Conservation (phyloP, 2,113 vertebrate genomes). For the Corythornis vintsioides region DNA sequence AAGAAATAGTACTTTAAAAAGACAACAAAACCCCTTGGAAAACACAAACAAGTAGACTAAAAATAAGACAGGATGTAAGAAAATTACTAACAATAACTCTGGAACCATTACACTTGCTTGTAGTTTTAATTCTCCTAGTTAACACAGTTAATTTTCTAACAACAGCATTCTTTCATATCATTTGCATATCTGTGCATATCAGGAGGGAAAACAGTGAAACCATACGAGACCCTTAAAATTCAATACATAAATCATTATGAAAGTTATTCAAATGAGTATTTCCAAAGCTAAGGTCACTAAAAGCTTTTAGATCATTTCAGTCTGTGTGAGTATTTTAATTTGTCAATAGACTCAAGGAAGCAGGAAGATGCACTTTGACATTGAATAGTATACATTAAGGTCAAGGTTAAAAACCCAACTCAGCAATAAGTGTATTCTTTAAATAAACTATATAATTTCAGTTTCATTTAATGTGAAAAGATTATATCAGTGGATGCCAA, state of each 20-base stretch:
- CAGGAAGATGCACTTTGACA: conserved; percentile 28
- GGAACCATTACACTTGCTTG: background rate
- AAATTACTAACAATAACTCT: background rate
- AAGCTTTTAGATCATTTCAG: conserved; percentile 39
- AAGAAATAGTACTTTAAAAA: background rate
- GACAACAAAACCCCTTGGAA: background rate
- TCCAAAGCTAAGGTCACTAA: conserved; percentile 59
- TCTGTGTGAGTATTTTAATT: background rate
- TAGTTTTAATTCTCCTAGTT: background rate
- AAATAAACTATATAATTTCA: background rate
- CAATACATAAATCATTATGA: background rate
- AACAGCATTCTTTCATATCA: background rate
- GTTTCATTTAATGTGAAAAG: conserved; percentile 15
- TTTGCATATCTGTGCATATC: background rate
- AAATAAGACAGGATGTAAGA: background rate
- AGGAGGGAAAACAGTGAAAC: background rate
- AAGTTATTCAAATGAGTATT: conserved; percentile 28
- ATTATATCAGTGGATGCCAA: background rate
- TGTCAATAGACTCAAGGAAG: conserved; percentile 23
- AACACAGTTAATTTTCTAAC: background rate
- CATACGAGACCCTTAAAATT: conserved; percentile 1
- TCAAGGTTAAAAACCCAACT: conserved; percentile 34
- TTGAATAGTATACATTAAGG: conserved; percentile 3
- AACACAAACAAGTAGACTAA: background rate
- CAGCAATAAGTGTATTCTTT: conserved; percentile 15